Base-by-base conservation (phyloP, 2,888 invertebrate genomes). In the Mesopsocus fuscifrons region DNA sequence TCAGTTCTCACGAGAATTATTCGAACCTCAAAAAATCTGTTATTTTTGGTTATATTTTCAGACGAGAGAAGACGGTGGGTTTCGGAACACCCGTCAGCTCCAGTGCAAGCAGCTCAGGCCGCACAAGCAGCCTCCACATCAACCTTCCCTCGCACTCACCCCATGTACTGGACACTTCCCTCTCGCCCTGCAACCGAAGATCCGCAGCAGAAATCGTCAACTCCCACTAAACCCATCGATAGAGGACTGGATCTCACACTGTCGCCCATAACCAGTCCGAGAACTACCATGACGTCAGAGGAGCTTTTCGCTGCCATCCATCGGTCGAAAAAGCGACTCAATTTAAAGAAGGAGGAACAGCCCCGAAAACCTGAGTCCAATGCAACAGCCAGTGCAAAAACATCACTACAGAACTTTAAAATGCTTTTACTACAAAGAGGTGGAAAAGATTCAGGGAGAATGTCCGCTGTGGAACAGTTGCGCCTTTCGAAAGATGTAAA, bases 391-490 rank as follows among this genome's bases (percentile, higher is more conserved):
- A 68, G 69, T 4, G 17, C 43, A 40, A 18, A 20, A 54, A 87
- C 84, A 0, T 83, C 82, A 2, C 68, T 85, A 47, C 66, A 81
- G 55, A 85, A 87, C 60, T 88, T 88, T 57, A 88, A 88, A 57
- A 75, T 77, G 53, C 64, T 85, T 11, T 63, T 85, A 18, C 63
- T 85, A 26, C 77, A 82, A 53, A 82, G 47, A 47, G 72, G 74
- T 2, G 77, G 76, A 56, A 57, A 67, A 1, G 73, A 73, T 47
- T 64, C 74, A 1, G 65, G 64, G 41, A 74, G 74, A 56, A 54
- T 77, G 3, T 81, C 83, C 5, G 84, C 83, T 4, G 82, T 85
- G 1, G 84, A 85, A 58, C 74, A 81, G 56, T 57, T 84, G 35
- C 81, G 79, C 59, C 59, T 78, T 41, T 71, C 74, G 1, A 71